Evolutionary conservation across 2,888 invertebrate genomes (phyloP).

Genomic region (Agriotes lineatus): DNA sequence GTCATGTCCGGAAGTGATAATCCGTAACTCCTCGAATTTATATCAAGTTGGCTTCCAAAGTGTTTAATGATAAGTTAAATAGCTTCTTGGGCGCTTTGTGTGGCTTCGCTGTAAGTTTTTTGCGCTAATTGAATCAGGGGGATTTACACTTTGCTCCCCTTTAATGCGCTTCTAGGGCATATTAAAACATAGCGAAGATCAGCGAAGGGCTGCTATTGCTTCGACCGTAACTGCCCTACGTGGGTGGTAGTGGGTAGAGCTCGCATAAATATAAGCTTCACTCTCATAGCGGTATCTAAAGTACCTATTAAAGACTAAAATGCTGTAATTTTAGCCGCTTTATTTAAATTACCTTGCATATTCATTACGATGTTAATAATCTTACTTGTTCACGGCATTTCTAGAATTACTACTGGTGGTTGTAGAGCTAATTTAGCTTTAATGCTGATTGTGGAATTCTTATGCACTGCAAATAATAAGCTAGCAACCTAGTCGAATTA

Average conservation of each 20-base stretch:
- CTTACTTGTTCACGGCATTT: constrained; percentile 39
- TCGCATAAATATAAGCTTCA: constrained; percentile 34
- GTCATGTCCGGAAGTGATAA: constrained; percentile 25
- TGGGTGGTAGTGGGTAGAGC: constrained; percentile 16
- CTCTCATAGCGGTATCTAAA: constrained; percentile 33
- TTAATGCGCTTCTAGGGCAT: no score
- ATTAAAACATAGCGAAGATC: background rate
- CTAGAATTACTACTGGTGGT: constrained; percentile 32
- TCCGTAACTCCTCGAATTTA: constrained; percentile 8
- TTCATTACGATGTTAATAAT: constrained; percentile 42
- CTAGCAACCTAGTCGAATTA: no score
- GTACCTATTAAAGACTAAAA: constrained; percentile 38
- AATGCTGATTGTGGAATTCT: constrained; percentile 28
- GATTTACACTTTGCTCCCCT: no score
- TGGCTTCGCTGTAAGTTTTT: background rate
- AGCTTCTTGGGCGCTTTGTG: background rate
- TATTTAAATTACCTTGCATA: constrained; percentile 43
- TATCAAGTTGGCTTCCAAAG: no score
- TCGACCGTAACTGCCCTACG: background rate
- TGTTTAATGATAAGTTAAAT: constrained; percentile 7
- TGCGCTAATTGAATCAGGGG: no score
- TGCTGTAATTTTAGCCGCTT: constrained; percentile 40
- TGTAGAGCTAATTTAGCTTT: constrained; percentile 31
- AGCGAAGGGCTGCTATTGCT: background rate
- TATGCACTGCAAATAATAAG: constrained; percentile 24